Evolutionary conservation across 2,113 vertebrate species (phyloP), one percentile per base, ranked within the genome.

Genomic region (Platycercus adscitus): DNA sequence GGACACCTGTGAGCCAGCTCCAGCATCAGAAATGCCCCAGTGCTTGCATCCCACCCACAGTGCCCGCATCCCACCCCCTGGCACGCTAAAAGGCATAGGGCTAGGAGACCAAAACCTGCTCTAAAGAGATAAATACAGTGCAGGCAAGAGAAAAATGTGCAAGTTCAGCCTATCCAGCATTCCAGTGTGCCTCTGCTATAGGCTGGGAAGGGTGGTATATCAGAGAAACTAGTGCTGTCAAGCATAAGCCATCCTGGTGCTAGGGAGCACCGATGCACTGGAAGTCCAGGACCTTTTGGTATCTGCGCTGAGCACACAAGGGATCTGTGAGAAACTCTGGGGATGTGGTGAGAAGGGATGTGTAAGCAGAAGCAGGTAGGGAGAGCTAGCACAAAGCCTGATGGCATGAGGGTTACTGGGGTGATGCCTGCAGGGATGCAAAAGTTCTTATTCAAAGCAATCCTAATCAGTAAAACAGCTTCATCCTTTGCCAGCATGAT

Each of bases 371-470:
- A 89, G 64, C 11, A 72, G 39, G n/a, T 0, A 78, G 26, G 23
- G 55, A 91, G 47, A 85, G 33, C 37, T 3, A 4, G 23, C 58
- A 86, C 0, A 1, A 88, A 76, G 53, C 37, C 71, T 69, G 43
- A 76, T 12, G 44, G 39, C 33, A 44, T 17, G 31, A 66, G 37
- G 5, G 26, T 64, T 91, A 63, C 17, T 72, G 56, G 10, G 50
- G 24, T 0, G 0, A 50, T 73, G 70, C 5, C 24, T 63, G 43
- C 28, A 68, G n/a, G 35, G 69, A 66, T 13, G 39, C 44, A 25
- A 4, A 68, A 68, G 31, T 13, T 43, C 78, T 35, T 56, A 47
- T 53, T 39, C 8, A 3, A 60, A 19, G 28, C 26, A 65, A 64
- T 79, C 41, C 52, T 81, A 46, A 53, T 23, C 4, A 13, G 66